Conservation (phyloP, 2,113 vertebrate species). For the Tichodroma muraria region DNA sequence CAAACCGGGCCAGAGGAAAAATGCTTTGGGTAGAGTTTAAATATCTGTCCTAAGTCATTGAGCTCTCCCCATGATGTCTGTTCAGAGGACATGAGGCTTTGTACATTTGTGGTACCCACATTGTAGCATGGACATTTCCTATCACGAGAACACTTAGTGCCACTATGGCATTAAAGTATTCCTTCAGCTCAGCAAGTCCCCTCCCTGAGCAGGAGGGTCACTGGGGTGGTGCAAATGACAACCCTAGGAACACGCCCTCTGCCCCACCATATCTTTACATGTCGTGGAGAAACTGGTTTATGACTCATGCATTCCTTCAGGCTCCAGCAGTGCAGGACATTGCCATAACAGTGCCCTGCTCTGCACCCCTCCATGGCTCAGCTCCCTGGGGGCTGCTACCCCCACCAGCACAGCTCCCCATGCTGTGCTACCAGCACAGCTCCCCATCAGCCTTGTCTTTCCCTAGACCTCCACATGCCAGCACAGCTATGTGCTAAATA, state of each 20-base stretch:
- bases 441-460: background rate
- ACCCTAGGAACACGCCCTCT: background rate
- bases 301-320: background rate
- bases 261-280: background rate
- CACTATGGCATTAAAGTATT: background rate
- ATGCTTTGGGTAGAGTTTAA: background rate
- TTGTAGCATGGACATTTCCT: background rate
- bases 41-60: background rate
- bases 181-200: background rate
- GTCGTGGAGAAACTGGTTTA: background rate
- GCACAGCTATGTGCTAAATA: fast-evolving
- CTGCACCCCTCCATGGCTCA: background rate
- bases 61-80: background rate
- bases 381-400: background rate
- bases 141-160: background rate
- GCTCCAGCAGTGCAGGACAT: background rate
- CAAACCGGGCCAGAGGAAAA: background rate
- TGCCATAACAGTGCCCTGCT: background rate
- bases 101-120: background rate
- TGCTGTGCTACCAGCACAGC: background rate
- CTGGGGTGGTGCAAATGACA: background rate
- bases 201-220: background rate
- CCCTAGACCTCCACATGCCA: fast-evolving
- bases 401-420: background rate
- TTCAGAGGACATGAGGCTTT: background rate